Base-by-base conservation (phyloP, 92 coral and sea anemone genomes). In the Palythoa heliodiscus region DNA sequence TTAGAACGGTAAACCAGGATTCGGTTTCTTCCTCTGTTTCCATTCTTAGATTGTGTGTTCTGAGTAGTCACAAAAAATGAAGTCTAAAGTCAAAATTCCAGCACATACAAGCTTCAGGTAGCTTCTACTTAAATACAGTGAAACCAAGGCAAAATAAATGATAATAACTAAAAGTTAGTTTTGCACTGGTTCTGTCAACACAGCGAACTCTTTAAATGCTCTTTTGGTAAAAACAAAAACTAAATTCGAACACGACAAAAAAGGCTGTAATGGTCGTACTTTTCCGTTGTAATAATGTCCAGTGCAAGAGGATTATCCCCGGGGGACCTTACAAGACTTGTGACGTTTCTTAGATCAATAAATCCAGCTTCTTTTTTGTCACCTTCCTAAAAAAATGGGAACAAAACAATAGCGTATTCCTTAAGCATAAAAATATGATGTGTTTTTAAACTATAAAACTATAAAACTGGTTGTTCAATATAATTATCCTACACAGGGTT, bases 11-110 rank as follows among this genome's bases (percentile, higher is more conserved):
- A 86, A 86, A 91, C 99, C 99, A 96, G 54, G 87, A 77, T 43
- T 91, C 93, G 12, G 92, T 87, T 39, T 96, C 99, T 52, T 94
- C 99, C 54, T 93, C 98, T n/a, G 98, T 92, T 23, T 96, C 99
- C 53, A 93, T 95, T 70, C 89, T 91, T 58, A 96, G 77, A 84
- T 89, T 91, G 83, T 96, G 93, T 1, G 99, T 95, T 87, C 99
- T 96, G 76, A 76, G 37, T 5, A 17, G n/a, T 63, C 69, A 63
- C 24, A 63, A 19, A 35, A 43, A 43, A 43, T 43, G 6, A 43
- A 43, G 50, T 8, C 50, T 43, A 43, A 43, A 43, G 9, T 43
- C 50, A 8, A 5, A 43, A 5, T 5, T 43, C 50, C 50, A 0
- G 9, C 50, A 43, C 50, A 43, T 8, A 8, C 50, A 5, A 43